phyloP scores from a whole-genome alignment of 2,797 vertebrate genomes.

The Lepilemur septentrionalis region DNA sequence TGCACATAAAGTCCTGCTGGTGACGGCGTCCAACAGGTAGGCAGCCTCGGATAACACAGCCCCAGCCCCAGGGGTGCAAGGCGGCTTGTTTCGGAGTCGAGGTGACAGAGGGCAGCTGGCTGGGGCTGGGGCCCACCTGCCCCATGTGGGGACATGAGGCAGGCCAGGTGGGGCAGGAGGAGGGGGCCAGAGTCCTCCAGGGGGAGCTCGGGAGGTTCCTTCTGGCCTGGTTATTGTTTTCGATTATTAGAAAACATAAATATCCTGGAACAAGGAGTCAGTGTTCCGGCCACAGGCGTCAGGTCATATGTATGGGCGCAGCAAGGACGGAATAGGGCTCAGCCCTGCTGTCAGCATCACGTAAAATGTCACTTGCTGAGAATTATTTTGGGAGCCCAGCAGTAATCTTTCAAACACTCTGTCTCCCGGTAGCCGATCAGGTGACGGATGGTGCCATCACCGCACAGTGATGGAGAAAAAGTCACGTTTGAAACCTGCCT shows the following conservation, averaged over 20 bases:
- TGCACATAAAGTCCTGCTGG: slow-evolving; percentile 95
- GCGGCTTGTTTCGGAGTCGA: not conserved
- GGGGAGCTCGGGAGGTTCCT: not conserved
- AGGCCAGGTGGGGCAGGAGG: not conserved
- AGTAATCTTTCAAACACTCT: not conserved
- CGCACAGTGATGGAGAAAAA: not conserved
- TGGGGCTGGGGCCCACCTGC: too few relatives aligned
- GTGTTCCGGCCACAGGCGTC: not conserved
- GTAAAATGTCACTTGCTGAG: not conserved
- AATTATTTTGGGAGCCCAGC: not conserved
- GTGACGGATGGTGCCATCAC: not conserved
- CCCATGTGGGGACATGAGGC: accelerated
- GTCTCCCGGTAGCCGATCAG: accelerated
- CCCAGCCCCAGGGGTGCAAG: accelerated
- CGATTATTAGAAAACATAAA: not conserved
- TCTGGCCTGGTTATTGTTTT: not conserved
- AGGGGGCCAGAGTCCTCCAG: not conserved
- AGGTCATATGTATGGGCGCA: not conserved
- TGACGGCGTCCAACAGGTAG: slow-evolving; percentile 96
- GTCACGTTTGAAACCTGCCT: not conserved
- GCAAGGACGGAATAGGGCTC: not conserved
- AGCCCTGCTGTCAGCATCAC: not conserved
- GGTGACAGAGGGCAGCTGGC: not conserved
- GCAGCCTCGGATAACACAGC: accelerated
- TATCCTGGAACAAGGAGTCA: not conserved